phyloP scores from a whole-genome alignment of 2,888 invertebrate species.

The Omphaloscelis lunosa region DNA sequence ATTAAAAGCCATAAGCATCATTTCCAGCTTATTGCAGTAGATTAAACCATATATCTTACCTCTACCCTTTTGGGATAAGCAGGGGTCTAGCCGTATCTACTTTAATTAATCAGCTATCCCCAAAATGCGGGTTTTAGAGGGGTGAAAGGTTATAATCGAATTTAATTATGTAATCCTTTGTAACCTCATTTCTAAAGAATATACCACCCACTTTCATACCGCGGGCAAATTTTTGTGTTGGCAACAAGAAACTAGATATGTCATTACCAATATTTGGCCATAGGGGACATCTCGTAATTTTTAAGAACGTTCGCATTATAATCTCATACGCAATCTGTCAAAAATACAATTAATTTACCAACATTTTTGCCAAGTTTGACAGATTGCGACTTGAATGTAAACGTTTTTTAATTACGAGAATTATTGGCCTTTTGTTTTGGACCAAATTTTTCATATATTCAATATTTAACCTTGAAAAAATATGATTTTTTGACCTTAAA shows the following conservation, averaged over 20 bases:
- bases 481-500: not conserved
- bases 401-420: no score
- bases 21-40: conserved; percentile 38
- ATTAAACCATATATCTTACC: conserved; percentile 28
- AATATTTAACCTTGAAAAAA: not conserved
- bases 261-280: not conserved
- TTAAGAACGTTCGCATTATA: no score
- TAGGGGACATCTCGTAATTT: no score
- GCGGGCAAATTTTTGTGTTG: no score
- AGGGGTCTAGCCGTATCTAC: conserved; percentile 36
- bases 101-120: conserved; percentile 49
- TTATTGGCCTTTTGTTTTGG: no score
- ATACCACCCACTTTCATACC: not conserved
- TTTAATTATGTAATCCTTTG: conserved; percentile 11
- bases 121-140: conserved; percentile 28
- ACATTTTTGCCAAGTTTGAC: no score
- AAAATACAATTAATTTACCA: no score
- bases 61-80: conserved; percentile 32
- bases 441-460: not conserved
- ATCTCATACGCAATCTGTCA: no score
- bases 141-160: conserved; percentile 25
- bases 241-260: not conserved
- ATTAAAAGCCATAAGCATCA: conserved; percentile 34
- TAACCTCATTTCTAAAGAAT: not conserved
- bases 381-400: no score